Conservation (phyloP, 2,888 invertebrate genomes). For the Phaedon cochleariae region DNA sequence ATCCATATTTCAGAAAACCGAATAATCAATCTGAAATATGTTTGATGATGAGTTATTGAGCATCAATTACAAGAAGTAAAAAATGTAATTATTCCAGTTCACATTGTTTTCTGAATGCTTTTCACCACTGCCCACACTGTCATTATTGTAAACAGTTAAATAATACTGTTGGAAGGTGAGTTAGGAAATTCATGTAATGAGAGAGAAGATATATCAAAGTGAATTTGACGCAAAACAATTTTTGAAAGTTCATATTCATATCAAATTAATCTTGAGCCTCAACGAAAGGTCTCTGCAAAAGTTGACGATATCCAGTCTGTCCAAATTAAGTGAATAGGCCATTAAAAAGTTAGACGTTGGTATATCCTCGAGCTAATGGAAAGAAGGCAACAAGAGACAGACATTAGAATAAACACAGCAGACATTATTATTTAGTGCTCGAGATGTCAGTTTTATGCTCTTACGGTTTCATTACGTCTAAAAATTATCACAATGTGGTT, state of each 20-base stretch:
- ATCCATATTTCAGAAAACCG: no score
- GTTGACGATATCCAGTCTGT: constrained; percentile 37
- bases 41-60: no score
- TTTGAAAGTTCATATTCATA: neutral
- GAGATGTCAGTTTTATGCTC: constrained; percentile 21
- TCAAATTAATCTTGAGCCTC: constrained; percentile 29
- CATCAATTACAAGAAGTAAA: no score
- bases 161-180: no score
- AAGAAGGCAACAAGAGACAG: constrained; percentile 37
- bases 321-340: constrained; percentile 32
- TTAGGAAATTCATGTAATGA: no score
- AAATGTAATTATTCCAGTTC: no score
- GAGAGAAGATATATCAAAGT: no score
- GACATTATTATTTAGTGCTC: constrained; percentile 29
- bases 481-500: neutral
- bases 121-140: no score
- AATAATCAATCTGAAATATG: no score
- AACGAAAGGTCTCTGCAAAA: constrained; percentile 49
- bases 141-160: no score
- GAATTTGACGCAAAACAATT: no score
- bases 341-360: constrained; percentile 38
- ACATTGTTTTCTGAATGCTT: no score
- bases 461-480: neutral
- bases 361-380: constrained; percentile 31
- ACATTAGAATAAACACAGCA: constrained; percentile 39